These are phyloP conservation scores for Mycetomoellerius zeteki DNA, from an alignment of 1,140 invertebrate species.

Conservation along the genomic window DNA sequence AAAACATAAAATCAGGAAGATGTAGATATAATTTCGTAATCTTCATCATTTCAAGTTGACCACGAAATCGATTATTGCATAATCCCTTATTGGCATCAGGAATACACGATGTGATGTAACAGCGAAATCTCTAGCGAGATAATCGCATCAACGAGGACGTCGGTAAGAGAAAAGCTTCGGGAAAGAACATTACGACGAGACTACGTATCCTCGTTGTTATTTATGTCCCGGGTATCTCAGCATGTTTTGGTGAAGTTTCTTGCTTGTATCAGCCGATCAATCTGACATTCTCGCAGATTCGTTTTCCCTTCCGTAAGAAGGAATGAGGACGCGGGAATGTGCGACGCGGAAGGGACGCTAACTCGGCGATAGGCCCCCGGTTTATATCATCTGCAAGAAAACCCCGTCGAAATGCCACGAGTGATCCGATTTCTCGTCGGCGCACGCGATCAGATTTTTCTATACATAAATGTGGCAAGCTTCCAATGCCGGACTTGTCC, in stretches of 20 bases:
- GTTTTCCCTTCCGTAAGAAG: constrained; percentile 30
- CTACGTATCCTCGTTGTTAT: constrained; percentile 23
- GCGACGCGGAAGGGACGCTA: constrained; percentile 34
- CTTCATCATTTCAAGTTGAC: neutral
- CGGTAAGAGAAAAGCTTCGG: neutral
- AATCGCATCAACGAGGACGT: neutral
- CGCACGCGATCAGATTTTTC: constrained; percentile 74
- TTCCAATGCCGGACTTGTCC: constrained; percentile 73
- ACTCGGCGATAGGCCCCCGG: constrained; percentile 29
- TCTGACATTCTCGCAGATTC: constrained; percentile 56
- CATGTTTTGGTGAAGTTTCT: constrained; percentile 31
- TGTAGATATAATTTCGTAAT: neutral
- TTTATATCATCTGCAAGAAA: constrained; percentile 64
- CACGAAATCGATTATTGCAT: neutral
- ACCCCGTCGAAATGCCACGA: constrained; percentile 59
- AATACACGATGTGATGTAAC: neutral
- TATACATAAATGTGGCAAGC: constrained; percentile 78
- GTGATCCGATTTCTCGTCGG: constrained; percentile 68
- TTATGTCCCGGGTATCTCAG: constrained; percentile 26
- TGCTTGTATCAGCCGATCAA: constrained; percentile 64
- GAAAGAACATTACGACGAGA: constrained; percentile 7
- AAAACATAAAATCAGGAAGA: neutral
- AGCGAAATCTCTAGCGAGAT: constrained; percentile 18
- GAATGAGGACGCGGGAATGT: constrained; percentile 26
- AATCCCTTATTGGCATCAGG: neutral